Evolutionary conservation across 2,113 vertebrate species (phyloP).

Genomic region (Helogale parvula): DNA sequence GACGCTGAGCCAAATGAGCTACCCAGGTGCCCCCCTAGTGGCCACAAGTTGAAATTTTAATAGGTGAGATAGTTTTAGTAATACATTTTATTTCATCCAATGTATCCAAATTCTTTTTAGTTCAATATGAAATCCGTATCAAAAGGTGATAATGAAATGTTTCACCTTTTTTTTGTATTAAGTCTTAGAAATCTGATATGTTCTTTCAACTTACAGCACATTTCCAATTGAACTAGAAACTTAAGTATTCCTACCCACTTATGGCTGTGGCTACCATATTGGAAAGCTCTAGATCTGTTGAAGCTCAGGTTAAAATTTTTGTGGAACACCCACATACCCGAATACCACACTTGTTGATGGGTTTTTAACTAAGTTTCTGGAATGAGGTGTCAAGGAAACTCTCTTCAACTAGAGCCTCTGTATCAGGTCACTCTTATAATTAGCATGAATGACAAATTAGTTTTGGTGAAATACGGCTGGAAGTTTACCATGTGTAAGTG

Average conservation of each 20-base stretch:
- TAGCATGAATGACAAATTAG: background rate
- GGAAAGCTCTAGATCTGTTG: background rate
- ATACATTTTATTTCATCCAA: background rate
- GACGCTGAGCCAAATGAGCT: no score
- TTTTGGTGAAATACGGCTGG: background rate
- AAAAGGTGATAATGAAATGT: background rate
- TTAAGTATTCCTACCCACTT: background rate
- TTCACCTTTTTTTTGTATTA: background rate
- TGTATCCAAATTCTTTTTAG: background rate
- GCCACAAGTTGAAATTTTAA: background rate
- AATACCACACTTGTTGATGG: background rate
- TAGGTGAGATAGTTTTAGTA: background rate
- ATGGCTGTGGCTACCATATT: background rate
- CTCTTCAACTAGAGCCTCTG: background rate
- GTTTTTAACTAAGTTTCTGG: slow-evolving; percentile 12
- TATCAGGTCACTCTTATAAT: background rate
- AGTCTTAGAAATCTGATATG: background rate
- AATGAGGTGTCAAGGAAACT: background rate
- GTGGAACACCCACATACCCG: background rate
- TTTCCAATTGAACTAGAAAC: background rate
- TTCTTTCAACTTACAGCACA: background rate
- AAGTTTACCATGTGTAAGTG: background rate
- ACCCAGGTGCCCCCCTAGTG: background rate
- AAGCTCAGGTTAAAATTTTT: background rate
- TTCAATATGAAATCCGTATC: background rate